Evolutionary conservation across 2,797 vertebrate genomes (phyloP), one percentile per base, ranked within the genome.

Genomic region (Bryconaethiops microstoma): DNA sequence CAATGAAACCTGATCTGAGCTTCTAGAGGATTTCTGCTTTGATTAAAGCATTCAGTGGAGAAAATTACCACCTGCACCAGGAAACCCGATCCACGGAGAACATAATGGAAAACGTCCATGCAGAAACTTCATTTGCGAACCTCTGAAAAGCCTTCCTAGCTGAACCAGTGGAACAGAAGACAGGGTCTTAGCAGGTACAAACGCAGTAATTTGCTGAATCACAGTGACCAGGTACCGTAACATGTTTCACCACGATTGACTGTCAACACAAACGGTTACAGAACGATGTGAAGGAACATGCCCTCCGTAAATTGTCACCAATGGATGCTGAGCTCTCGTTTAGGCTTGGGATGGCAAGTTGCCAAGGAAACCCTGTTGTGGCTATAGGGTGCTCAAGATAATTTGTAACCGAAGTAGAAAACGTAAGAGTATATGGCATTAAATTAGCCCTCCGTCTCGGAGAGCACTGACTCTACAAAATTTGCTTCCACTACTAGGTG

Each of bases 301-400:
- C 19, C 69, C 39, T 0, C n/a, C 60, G 17, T 68, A 35, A 29
- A 45, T 42, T 39, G 29, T 42, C 48, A 52, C 29, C 21, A 50
- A 2, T 40, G 10, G 25, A 59, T 64, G 48, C 74, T 79, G 48
- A 76, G n/a, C 54, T 68, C 55, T 80, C 70, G 35, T 81, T 39
- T 6, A 54, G 23, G 6, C 73, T 67, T 42, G 21, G 19, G 69
- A 74, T 83, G 84, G 79, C 78, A 69, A 60, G 62, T 45, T 23
- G 82, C 81, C 82, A 84, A n/a, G n/a, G 45, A 71, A 75, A 72
- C 70, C 74, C 29, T 78, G 80, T 79, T 80, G 76, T 79, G 64
- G 68, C 68, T 62, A 63, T 62, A 75, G 29, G 71, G 63, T 23
- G 63, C 50, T 74, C 42, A 25, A 21, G 64, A 70, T 63, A 81